Conservation (phyloP, 92 coral and sea anemone genomes). For the Epizoanthus illoricatus region DNA sequence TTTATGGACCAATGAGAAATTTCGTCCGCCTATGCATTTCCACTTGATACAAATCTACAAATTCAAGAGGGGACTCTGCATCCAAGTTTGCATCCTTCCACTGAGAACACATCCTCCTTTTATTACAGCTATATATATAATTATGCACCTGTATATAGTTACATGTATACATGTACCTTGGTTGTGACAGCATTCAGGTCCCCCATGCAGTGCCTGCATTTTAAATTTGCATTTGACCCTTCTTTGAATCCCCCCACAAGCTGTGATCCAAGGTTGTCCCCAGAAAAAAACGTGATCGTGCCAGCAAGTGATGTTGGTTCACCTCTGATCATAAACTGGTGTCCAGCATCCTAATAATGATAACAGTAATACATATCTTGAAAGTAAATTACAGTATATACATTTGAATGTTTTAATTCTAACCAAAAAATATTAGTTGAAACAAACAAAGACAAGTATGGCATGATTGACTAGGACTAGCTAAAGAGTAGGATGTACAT, state of each 20-base stretch:
- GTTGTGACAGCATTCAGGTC: background rate
- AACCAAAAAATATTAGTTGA: background rate
- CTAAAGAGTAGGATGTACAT: background rate
- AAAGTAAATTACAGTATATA: background rate
- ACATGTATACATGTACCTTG: background rate
- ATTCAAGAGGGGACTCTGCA: too few relatives aligned
- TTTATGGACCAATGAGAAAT: too few relatives aligned
- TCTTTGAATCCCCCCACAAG: conserved; percentile 34
- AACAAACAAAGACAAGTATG: background rate
- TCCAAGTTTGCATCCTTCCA: too few relatives aligned
- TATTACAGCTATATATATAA: too few relatives aligned
- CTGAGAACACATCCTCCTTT: too few relatives aligned
- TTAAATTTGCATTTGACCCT: conserved; percentile 23
- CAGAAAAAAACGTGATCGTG: conserved; percentile 47
- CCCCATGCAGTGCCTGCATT: conserved; percentile 41
- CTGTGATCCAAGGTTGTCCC: conserved; percentile 52
- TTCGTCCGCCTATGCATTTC: too few relatives aligned
- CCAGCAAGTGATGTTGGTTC: conserved; percentile 32
- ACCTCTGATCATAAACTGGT: background rate
- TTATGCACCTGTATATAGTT: too few relatives aligned
- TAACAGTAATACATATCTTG: background rate
- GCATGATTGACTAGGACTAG: background rate
- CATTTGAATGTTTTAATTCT: background rate
- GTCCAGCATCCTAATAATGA: conserved; percentile 33
- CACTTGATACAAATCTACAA: too few relatives aligned